These are phyloP conservation scores for Cephus sareptanus DNA, from an alignment of 2,888 invertebrate species.

Conservation along the genomic window DNA sequence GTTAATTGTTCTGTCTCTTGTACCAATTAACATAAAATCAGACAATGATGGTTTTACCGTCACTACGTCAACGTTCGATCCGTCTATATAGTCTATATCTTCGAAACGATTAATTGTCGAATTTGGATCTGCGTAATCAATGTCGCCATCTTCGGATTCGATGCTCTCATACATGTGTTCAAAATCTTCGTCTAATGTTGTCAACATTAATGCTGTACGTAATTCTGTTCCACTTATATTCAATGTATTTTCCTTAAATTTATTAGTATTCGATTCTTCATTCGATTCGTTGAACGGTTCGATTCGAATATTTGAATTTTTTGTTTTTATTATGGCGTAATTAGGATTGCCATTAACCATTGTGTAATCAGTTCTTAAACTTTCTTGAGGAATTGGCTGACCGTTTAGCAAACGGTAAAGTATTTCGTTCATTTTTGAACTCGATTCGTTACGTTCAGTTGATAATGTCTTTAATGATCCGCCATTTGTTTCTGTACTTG, in stretches of 20 bases:
- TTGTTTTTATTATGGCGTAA: conserved; percentile 25
- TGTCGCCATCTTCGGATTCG: conserved; percentile 29
- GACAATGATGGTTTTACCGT: not conserved
- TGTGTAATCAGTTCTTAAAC: not conserved
- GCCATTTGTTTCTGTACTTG: not conserved
- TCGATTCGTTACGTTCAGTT: not conserved
- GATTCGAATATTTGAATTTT: conserved; percentile 27
- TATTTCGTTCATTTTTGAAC: not conserved
- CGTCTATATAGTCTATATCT: conserved; percentile 25
- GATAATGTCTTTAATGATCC: not conserved
- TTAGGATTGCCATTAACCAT: conserved; percentile 7
- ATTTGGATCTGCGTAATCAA: conserved; percentile 26
- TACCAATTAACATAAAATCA: not conserved
- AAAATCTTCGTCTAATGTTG: conserved; percentile 15
- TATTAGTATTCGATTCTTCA: conserved; percentile 3
- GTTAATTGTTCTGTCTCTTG: not conserved
- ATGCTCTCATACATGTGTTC: conserved; percentile 35
- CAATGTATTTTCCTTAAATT: conserved; percentile 4
- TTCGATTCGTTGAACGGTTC: conserved; percentile 15
- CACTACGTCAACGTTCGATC: conserved; percentile 11
- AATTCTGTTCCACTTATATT: not conserved
- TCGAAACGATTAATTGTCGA: conserved; percentile 10
- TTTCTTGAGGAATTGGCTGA: not conserved
- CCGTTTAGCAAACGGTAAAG: not conserved
- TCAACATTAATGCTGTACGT: not conserved